Conservation (phyloP, 2,888 invertebrate genomes). For the Carterocephalus palaemon region DNA sequence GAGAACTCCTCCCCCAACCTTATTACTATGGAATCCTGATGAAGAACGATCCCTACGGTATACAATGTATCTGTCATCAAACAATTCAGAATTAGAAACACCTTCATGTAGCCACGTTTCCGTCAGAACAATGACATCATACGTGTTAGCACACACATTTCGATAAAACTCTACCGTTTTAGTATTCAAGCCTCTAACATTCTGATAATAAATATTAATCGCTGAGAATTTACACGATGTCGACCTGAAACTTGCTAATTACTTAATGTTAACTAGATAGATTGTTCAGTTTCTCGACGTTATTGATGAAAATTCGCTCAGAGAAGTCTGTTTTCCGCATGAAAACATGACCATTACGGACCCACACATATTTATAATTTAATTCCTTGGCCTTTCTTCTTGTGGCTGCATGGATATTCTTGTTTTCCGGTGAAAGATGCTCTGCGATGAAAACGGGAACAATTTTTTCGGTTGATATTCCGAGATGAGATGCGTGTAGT, state of each 20-base stretch:
- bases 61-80: too few relatives aligned
- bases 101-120: conserved; percentile 4
- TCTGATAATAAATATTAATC: too few relatives aligned
- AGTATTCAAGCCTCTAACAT: too few relatives aligned
- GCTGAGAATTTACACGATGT: too few relatives aligned
- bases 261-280: too few relatives aligned
- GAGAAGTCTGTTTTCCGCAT: conserved; percentile 19
- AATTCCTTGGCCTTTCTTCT: conserved; percentile 22
- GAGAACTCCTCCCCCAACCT: conserved; percentile 2
- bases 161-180: conserved; percentile 3
- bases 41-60: conserved; percentile 1
- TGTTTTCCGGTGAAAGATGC: conserved; percentile 26
- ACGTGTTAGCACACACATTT: not conserved
- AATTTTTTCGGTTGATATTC: conserved; percentile 7
- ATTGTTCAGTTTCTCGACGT: too few relatives aligned
- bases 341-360: conserved; percentile 24
- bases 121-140: not conserved
- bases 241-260: too few relatives aligned
- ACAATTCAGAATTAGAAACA: not conserved
- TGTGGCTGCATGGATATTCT: conserved; percentile 25
- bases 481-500: conserved; percentile 21
- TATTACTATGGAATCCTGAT: not conserved
- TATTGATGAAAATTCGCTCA: not conserved
- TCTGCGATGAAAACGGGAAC: conserved; percentile 22
- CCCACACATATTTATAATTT: conserved; percentile 25